Conservation (phyloP, 2,797 vertebrate species). For the Aulostomus chinensis region DNA sequence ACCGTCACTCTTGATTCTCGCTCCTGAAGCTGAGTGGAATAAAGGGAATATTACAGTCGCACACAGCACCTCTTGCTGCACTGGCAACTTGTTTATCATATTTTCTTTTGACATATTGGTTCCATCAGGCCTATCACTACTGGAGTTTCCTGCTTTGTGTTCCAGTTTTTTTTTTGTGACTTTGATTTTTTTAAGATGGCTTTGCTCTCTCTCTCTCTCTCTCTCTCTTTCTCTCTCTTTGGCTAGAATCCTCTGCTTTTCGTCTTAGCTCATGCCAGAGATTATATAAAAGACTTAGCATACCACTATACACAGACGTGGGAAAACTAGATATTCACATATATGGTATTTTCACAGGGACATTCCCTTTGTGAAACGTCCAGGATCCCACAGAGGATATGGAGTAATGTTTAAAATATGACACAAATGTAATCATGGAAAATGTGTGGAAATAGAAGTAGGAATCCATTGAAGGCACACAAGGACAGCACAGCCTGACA, state of each 20-base stretch:
- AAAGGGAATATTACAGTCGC: neutral
- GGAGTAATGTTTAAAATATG: slow-evolving; percentile 24
- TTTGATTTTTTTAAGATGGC: too few relatives aligned
- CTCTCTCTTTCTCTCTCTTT: too few relatives aligned
- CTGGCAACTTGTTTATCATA: neutral
- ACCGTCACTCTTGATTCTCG: neutral
- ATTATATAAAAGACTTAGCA: slow-evolving; percentile 18
- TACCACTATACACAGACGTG: slow-evolving; percentile 39
- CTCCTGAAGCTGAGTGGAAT: neutral
- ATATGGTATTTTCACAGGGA: slow-evolving; percentile 38
- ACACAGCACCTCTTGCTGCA: too few relatives aligned
- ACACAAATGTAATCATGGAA: slow-evolving; percentile 13
- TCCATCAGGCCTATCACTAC: neutral
- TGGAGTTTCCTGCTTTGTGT: neutral
- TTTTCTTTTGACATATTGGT: neutral
- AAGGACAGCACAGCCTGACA: too few relatives aligned
- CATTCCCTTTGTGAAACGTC: slow-evolving; percentile 63
- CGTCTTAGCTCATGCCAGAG: slow-evolving; percentile 1
- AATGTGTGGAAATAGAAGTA: too few relatives aligned
- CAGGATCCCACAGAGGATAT: slow-evolving; percentile 2
- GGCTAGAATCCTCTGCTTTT: neutral
- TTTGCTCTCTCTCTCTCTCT: too few relatives aligned
- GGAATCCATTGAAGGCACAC: too few relatives aligned
- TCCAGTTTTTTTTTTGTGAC: neutral
- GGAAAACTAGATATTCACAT: slow-evolving; percentile 48